Evolutionary conservation across 2,888 invertebrate species (phyloP).

Genomic region (Ellobium chinense): DNA sequence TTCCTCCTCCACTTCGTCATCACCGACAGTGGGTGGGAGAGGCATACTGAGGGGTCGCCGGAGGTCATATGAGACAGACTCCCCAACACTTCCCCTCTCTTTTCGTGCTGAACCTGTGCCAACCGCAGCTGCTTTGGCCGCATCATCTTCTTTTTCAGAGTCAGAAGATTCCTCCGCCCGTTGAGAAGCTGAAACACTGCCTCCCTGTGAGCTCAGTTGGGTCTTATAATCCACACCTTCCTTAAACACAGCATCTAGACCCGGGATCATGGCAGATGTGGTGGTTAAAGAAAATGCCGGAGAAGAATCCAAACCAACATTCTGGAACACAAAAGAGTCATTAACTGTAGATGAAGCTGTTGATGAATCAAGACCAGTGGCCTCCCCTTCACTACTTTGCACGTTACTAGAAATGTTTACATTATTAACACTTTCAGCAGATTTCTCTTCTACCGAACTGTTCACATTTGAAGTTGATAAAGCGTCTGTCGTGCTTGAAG

Average conservation of each 20-base stretch:
- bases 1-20: constrained; percentile 39
- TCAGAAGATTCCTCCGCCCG: not conserved
- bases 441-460: not conserved
- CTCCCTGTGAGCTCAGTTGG: not conserved
- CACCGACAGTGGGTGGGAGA: constrained; percentile 39
- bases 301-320: not conserved
- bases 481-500: not conserved
- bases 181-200: not conserved
- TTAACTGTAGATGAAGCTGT: constrained; percentile 1
- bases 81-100: constrained; percentile 1
- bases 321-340: constrained; percentile 26
- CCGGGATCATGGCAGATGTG: not conserved
- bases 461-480: not conserved
- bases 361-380: not conserved
- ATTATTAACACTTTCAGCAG: not conserved
- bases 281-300: not conserved
- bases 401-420: not conserved
- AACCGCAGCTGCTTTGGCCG: not conserved
- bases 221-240: constrained; percentile 29
- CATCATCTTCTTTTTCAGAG: not conserved
- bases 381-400: too few species aligned
- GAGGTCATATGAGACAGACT: constrained; percentile 11
- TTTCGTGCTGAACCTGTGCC: not conserved
- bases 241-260: constrained; percentile 14
- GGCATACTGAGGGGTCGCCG: constrained; percentile 48